Evolutionary conservation across 2,888 invertebrate genomes (phyloP).

Genomic region (Epistrophella euchroma): DNA sequence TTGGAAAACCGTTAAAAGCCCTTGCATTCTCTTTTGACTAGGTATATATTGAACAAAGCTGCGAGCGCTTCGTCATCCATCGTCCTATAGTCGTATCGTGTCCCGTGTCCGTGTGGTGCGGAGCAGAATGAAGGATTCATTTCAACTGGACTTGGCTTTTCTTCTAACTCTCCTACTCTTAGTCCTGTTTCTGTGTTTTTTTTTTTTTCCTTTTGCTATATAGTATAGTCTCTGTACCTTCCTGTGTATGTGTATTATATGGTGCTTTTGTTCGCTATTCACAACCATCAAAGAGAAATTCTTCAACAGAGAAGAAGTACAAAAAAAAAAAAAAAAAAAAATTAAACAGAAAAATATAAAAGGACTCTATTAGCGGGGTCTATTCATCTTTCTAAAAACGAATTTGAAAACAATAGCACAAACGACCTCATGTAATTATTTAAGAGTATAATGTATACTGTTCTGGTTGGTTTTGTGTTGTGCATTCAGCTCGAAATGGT

Average conservation of each 20-base stretch:
- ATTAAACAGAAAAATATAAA: constrained; percentile 46
- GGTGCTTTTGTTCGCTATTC: constrained; percentile 33
- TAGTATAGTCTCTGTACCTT: background rate
- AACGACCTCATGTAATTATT: constrained; percentile 65
- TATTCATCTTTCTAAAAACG: constrained; percentile 66
- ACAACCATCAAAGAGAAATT: constrained; percentile 63
- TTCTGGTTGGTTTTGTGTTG: constrained; percentile 12
- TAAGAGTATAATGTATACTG: constrained; percentile 49
- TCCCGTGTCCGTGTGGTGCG: background rate
- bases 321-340: constrained; percentile 19
- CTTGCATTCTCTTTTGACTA: constrained; percentile 52
- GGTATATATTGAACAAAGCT: constrained; percentile 25
- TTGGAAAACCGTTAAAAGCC: constrained; percentile 71
- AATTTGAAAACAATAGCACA: constrained; percentile 59
- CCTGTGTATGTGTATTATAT: background rate
- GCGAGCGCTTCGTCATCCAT: constrained; percentile 6
- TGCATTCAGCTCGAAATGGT: constrained; percentile 7
- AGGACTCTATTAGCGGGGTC: constrained; percentile 68
- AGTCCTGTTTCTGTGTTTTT: background rate
- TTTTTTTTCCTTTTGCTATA: background rate
- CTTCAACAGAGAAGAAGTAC: constrained; percentile 10
- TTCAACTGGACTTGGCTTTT: constrained; percentile 27
- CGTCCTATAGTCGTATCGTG: background rate
- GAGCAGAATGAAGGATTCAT: constrained; percentile 18
- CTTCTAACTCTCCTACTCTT: background rate